Evolutionary conservation across 2,888 invertebrate species (phyloP), one percentile per base, ranked within the genome.

Genomic region (Odontomyia ornata): DNA sequence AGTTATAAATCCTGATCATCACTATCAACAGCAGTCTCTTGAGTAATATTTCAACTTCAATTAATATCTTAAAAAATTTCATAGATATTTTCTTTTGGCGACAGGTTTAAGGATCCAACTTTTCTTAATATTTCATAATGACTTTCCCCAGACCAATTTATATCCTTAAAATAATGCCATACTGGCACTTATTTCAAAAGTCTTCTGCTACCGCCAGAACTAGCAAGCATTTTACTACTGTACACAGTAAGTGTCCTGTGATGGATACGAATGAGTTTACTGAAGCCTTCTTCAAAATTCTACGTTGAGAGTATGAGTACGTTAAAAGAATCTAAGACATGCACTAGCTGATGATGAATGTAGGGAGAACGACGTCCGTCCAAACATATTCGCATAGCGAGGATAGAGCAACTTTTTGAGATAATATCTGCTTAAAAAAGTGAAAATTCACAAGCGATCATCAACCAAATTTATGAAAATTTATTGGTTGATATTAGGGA

Each of bases 141-240:
- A 65, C 43, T 65, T 65, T 30, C 36, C 21, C n/a, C 36, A 65
- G 43, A 65, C 65, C 65, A 18, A 65, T 65, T 65, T 65, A 65
- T 65, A 65, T 65, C 43, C 36, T 65, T 65, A 36, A 65, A 65
- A 65, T 65, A 65, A 65, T 36, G 36, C 65, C 65, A 65, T 4
- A 18, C n/a, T 7, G 21, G 65, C 65, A 65, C 36, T 65, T 65
- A 18, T 36, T n/a, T 36, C 36, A 36, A 3, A 36, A 36, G 36
- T 36, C 36, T 3, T 9, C 9, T 36, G 9, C 36, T 36, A 9
- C 9, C 3, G 36, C 9, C 36, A 28, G 27, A 13, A 18, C 15
- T 2, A 11, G n/a, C 11, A n/a, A 27, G n/a, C 65, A 9, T 65
- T 11, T n/a, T 65, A 30, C 36, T 36, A 36, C 36, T 52, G 15